Percentiles rank a stretch among this genome's conserved stretches.
Conservation (phyloP, 2,888 invertebrate genomes). For the Cynaeus angustus region DNA sequence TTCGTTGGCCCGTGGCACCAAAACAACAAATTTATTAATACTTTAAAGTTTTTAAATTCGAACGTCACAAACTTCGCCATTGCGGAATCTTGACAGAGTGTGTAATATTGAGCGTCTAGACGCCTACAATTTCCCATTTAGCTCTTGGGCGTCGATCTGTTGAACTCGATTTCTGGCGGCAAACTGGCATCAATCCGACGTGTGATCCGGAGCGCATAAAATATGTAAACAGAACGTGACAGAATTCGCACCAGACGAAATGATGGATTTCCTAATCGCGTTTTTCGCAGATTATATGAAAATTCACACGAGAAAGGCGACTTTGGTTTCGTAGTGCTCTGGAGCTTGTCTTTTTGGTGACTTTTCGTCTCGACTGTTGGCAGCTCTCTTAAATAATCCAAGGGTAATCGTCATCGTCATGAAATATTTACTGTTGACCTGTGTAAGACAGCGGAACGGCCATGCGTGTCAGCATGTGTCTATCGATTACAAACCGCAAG, state of each 20-base stretch:
- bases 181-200: constrained; percentile 44
- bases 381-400: constrained; percentile 42
- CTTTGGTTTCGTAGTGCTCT: background rate
- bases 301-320: background rate
- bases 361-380: background rate
- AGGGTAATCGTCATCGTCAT: constrained; percentile 51
- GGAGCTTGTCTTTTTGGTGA: background rate
- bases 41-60: too few relatives aligned
- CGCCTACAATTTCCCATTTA: constrained; percentile 27
- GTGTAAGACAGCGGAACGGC: constrained; percentile 57
- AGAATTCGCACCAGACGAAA: constrained; percentile 45
- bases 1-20: too few relatives aligned
- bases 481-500: constrained; percentile 57
- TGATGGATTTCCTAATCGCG: constrained; percentile 47
- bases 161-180: constrained; percentile 32
- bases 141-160: constrained; percentile 27
- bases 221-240: constrained; percentile 48
- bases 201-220: constrained; percentile 42
- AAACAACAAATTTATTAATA: too few relatives aligned
- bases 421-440: constrained; percentile 60
- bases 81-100: background rate
- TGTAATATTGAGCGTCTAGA: constrained; percentile 15
- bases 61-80: too few relatives aligned
- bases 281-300: background rate
- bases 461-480: constrained; percentile 59